These are phyloP conservation scores for Amphipoea lucens DNA, from an alignment of 2,888 invertebrate genomes.

Conservation along the genomic window DNA sequence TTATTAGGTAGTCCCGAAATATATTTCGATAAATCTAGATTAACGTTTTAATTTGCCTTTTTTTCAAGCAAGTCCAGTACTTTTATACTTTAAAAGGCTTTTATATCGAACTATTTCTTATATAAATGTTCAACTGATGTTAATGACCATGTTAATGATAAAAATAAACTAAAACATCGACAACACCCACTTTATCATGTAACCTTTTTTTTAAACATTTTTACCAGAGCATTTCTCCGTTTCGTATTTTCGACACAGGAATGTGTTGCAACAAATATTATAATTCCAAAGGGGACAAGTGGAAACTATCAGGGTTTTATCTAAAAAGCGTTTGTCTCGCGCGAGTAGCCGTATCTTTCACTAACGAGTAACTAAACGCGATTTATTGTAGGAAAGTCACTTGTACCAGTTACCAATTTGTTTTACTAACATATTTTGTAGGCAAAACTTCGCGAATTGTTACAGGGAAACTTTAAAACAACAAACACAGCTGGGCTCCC, in stretches of 20 bases:
- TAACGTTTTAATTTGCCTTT: not conserved
- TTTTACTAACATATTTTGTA: constrained; percentile 32
- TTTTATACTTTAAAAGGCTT: not conserved
- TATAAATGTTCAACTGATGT: not conserved
- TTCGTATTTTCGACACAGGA: constrained; percentile 27
- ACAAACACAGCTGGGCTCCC: not conserved
- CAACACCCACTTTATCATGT: not conserved
- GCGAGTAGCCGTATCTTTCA: constrained; percentile 51
- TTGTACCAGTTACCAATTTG: constrained; percentile 55
- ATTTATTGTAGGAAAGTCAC: constrained; percentile 57
- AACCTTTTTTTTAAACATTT: too few relatives aligned
- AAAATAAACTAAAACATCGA: constrained; percentile 13
- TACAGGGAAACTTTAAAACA: not conserved
- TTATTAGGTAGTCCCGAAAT: not conserved
- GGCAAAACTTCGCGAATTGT: constrained; percentile 9
- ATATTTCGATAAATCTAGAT: not conserved
- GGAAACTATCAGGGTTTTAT: constrained; percentile 57
- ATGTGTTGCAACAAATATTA: constrained; percentile 47
- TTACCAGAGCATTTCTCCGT: constrained; percentile 27
- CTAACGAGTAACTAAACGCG: constrained; percentile 60
- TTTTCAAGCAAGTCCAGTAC: not conserved
- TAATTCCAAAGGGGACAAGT: constrained; percentile 49
- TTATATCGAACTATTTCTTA: not conserved
- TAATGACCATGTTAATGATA: constrained; percentile 1
- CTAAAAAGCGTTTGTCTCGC: constrained; percentile 60